Evolutionary conservation across 1,140 invertebrate genomes (phyloP), one percentile per base, ranked within the genome.

Genomic region (Liolophura sinensis): DNA sequence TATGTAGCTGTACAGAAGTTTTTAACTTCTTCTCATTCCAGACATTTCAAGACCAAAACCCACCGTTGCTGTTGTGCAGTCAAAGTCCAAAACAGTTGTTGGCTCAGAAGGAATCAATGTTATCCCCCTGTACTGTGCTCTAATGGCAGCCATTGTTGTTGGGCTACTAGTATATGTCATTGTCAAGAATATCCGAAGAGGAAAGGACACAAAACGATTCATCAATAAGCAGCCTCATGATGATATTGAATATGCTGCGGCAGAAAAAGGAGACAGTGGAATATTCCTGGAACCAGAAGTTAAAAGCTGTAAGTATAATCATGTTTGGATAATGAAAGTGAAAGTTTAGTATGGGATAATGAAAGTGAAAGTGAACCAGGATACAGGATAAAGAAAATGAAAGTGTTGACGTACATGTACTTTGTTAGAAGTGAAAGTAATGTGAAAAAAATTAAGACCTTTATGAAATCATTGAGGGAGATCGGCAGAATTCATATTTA

Each of bases 121-220:
- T 48, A 81, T 82, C 48, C 80, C 79, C 18, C 67, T 83, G 25
- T 83, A 83, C 62, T 83, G 81, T 62, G 74, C 79, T 16, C 73
- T 78, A 20, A 69, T 83, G 14, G 81, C 77, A 5, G 70, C 77
- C 15, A 74, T 83, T 9, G 77, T 83, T 12, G 69, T 81, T 1
- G 81, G 80, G 15, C 71, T 83, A 0, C 68, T 82, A 6, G 71
- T 69, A 48, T 83, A 82, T 60, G 81, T 81, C 15, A 67, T 82
- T 5, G 69, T 79, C 49, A 81, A 81, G 64, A 73, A 81, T 57
- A 79, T 75, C 64, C 73, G 71, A 47, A 64, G 74, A 50, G 71
- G 76, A 57, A 71, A 72, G 20, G 72, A 73, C 25, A 79, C 78
- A 64, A 64, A 73, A 59, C 67, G 72, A 55, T 67, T 68, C 46